Conservation (phyloP, 2,113 vertebrate species). For the Odocoileus hemionus region DNA sequence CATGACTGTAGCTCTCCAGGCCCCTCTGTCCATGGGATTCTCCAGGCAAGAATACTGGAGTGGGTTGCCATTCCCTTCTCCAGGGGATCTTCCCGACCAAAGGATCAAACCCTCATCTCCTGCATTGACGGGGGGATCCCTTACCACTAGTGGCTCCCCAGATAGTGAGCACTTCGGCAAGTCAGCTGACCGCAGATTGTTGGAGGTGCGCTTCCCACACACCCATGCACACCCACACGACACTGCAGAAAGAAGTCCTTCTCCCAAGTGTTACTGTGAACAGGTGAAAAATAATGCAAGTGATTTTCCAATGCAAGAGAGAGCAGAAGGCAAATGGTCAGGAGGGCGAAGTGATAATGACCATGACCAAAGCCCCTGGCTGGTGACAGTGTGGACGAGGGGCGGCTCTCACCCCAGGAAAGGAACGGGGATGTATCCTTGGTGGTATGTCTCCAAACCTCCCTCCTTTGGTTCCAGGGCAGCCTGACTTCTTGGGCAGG, state of each 20-base stretch:
- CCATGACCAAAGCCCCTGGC: not conserved
- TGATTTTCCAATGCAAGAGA: not conserved
- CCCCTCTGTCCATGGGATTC: not conserved
- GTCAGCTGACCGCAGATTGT: not conserved
- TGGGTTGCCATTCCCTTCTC: not conserved
- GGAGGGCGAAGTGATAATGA: not conserved
- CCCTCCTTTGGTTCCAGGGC: not conserved
- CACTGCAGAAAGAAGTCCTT: not conserved
- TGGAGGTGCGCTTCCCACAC: not conserved
- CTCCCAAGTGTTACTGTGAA: not conserved
- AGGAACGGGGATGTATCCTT: not conserved
- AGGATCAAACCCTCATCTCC: not conserved
- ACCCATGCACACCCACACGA: accelerated
- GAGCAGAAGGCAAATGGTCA: not conserved
- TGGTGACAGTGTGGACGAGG: not conserved
- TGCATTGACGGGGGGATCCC: not conserved
- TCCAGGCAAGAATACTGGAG: not conserved
- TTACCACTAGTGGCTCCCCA: not conserved
- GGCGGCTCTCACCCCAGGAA: not conserved
- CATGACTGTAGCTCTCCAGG: not conserved
- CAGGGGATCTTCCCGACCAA: not conserved
- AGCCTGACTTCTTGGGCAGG: not conserved
- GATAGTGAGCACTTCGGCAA: not conserved
- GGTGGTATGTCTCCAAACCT: accelerated
- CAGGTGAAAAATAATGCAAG: not conserved